These are phyloP conservation scores for Tenthredo notha DNA, from an alignment of 2,888 invertebrate genomes.

Conservation along the genomic window DNA sequence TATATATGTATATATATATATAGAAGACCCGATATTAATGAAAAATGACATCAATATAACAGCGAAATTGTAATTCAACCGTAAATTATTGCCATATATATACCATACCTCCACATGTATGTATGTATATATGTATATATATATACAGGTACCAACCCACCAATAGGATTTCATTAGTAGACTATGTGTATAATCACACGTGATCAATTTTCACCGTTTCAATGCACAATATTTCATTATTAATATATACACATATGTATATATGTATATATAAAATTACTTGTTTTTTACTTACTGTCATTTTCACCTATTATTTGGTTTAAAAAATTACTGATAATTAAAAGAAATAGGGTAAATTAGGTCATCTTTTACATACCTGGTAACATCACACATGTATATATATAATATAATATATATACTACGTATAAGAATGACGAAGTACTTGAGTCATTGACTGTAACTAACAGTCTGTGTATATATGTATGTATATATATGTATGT, in stretches of 20 bases:
- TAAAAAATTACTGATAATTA: too few species aligned
- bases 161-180: not conserved
- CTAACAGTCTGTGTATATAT: not conserved
- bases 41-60: slow-evolving; percentile 11
- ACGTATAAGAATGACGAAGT: not conserved
- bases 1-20: not conserved
- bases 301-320: too few species aligned
- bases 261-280: not conserved
- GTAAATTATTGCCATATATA: slow-evolving; percentile 32
- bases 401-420: too few species aligned
- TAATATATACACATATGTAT: not conserved
- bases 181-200: not conserved
- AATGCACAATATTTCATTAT: slow-evolving; percentile 3
- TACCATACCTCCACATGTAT: too few species aligned
- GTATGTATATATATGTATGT: not conserved
- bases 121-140: not conserved
- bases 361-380: too few species aligned
- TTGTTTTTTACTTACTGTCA: too few species aligned
- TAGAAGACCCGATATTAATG: not conserved
- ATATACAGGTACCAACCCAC: too few species aligned
- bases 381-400: too few species aligned
- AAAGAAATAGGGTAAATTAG: too few species aligned
- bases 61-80: slow-evolving; percentile 32
- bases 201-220: not conserved
- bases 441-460: not conserved